Percentiles rank a stretch among this genome's conserved stretches.
Evolutionary conservation across 2,797 vertebrate species (phyloP).

Genomic region (Trachurus trachurus): DNA sequence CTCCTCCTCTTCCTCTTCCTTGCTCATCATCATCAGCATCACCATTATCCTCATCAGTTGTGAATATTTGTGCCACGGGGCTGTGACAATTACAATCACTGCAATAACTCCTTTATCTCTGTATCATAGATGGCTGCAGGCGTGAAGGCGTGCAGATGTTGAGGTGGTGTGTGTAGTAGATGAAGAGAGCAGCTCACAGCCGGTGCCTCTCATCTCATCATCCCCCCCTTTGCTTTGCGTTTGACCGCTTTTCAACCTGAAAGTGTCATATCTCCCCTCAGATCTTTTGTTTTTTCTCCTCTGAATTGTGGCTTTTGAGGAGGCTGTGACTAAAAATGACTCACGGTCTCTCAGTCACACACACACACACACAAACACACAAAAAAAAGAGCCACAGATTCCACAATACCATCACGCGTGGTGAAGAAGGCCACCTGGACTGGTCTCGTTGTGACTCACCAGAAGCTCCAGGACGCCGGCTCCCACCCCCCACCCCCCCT

Average conservation of each 20-base stretch:
- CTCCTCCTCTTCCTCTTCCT: constrained; percentile 25
- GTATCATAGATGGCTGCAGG: background rate
- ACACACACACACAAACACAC: background rate
- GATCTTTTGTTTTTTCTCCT: constrained; percentile 34
- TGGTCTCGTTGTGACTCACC: constrained; percentile 45
- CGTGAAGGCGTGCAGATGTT: background rate
- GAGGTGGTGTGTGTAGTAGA: too few species aligned
- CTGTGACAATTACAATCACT: background rate
- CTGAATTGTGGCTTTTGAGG: constrained; percentile 23
- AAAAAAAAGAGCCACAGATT: constrained; percentile 25
- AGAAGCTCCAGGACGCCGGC: constrained; percentile 8
- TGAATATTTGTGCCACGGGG: background rate
- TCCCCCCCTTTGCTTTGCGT: background rate
- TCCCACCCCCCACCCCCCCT: too few species aligned
- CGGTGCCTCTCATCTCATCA: background rate
- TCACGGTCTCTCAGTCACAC: constrained; percentile 47
- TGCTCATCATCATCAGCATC: constrained; percentile 41
- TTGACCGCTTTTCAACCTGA: constrained; percentile 15
- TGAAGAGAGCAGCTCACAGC: background rate
- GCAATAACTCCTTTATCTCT: background rate
- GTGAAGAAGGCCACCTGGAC: constrained; percentile 7
- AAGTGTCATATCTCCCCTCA: constrained; percentile 5
- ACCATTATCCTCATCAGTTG: background rate
- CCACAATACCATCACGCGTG: constrained; percentile 16
- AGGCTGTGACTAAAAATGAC: constrained; percentile 49